A percentile compares a stretch with the other conserved stretches of the same genome.
Evolutionary conservation across 2,113 vertebrate species (phyloP).

Genomic region (Psammodynastes pulverulentus): DNA sequence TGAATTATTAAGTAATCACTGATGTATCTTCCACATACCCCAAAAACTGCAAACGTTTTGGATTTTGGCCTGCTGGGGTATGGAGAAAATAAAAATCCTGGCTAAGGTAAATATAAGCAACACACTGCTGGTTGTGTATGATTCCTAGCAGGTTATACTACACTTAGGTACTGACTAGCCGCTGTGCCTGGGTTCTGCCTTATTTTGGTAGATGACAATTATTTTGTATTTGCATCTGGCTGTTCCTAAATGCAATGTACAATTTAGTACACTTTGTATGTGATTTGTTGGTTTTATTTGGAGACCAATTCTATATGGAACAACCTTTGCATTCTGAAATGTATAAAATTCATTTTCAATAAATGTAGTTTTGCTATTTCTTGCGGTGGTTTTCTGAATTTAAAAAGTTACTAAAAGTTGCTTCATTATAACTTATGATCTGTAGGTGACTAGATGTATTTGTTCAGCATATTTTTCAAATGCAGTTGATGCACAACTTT

Average conservation of each 20-base stretch:
- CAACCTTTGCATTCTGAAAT: conserved; percentile 21
- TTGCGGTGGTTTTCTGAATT: not conserved
- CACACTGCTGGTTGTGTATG: not conserved
- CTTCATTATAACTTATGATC: not conserved
- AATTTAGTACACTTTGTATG: conserved; percentile 20
- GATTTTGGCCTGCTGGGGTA: not conserved
- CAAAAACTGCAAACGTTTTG: not conserved
- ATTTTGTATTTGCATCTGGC: conserved; percentile 8
- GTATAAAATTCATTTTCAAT: conserved; percentile 25
- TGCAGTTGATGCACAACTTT: not conserved
- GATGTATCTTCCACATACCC: not conserved
- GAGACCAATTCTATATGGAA: conserved; percentile 16
- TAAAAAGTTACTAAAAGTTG: not conserved
- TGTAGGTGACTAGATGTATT: not conserved
- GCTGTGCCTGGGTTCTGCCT: conserved; percentile 23
- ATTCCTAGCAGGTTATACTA: conserved; percentile 3
- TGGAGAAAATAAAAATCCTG: not conserved
- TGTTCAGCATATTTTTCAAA: not conserved
- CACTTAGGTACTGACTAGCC: conserved; percentile 8
- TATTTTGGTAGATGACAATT: conserved; percentile 10
- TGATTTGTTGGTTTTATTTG: conserved; percentile 12
- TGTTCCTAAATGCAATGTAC: conserved; percentile 10
- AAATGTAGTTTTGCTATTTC: conserved; percentile 32
- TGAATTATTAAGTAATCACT: not conserved
- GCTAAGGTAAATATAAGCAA: not conserved